Evolutionary conservation across 2,888 invertebrate genomes (phyloP).

Genomic region (Noctua pronuba): DNA sequence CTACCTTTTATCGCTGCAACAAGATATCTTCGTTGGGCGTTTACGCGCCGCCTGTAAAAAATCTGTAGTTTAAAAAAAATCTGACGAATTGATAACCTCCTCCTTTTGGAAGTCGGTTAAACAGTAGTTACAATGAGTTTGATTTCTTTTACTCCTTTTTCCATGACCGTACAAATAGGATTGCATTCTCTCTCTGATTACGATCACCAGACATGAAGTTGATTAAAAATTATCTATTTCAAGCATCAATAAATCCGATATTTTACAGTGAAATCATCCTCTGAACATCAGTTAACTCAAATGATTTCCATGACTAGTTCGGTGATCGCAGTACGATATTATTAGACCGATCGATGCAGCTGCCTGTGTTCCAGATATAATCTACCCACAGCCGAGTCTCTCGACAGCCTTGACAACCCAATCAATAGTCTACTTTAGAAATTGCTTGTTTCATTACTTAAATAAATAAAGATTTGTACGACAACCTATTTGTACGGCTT

Average conservation of each 20-base stretch:
- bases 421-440: conserved; percentile 33
- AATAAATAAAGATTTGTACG: conserved; percentile 1
- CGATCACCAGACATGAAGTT: neutral
- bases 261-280: neutral
- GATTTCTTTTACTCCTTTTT: neutral
- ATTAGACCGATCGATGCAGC: conserved; percentile 45
- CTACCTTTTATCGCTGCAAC: neutral
- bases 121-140: neutral
- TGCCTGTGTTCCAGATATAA: conserved; percentile 40
- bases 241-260: neutral
- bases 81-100: too few relatives aligned
- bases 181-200: neutral
- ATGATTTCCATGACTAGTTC: conserved; percentile 1
- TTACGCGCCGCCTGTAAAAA: neutral
- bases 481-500: neutral
- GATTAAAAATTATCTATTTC: neutral
- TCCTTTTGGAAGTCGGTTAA: too few relatives aligned
- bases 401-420: conserved; percentile 39
- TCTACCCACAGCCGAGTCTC: conserved; percentile 21
- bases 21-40: neutral
- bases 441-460: conserved; percentile 26
- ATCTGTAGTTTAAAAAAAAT: neutral
- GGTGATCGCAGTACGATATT: conserved; percentile 32
- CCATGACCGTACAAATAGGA: neutral
- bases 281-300: neutral